Percentiles rank a stretch among this genome's conserved stretches.
Evolutionary conservation across 2,797 vertebrate species (phyloP).

Genomic region (Poeciliopsis paucimaculata): DNA sequence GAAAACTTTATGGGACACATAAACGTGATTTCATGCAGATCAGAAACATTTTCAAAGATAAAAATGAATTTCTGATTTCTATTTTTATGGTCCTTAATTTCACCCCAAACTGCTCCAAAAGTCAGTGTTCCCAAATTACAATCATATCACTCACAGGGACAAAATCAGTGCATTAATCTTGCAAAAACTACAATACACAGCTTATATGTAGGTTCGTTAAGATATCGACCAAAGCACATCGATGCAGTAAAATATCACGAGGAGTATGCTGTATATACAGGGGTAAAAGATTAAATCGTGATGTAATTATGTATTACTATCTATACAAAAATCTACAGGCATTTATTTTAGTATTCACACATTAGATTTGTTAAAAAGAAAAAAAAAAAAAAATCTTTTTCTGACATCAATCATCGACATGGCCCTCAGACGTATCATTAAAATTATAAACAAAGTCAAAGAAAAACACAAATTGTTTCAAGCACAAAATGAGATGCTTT

Average conservation of each 20-base stretch:
- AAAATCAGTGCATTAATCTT: conserved; percentile 19
- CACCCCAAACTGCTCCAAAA: neutral
- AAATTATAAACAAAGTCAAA: conserved; percentile 4
- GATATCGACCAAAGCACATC: conserved; percentile 49
- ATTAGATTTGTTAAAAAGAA: conserved; percentile 45
- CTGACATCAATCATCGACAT: conserved; percentile 47
- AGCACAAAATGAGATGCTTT: neutral
- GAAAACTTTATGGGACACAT: conserved; percentile 68
- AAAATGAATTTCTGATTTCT: conserved; percentile 5
- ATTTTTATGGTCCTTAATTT: conserved; percentile 5
- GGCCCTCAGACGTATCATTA: conserved; percentile 24
- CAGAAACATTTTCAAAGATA: conserved; percentile 11
- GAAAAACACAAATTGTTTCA: conserved; percentile 4
- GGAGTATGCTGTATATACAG: conserved; percentile 65
- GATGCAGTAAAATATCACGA: conserved; percentile 50
- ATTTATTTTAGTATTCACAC: conserved; percentile 62
- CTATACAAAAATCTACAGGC: conserved; percentile 77
- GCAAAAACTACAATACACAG: conserved; percentile 45
- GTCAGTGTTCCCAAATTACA: conserved; percentile 8
- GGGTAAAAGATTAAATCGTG: conserved; percentile 51
- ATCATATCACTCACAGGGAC: conserved; percentile 14
- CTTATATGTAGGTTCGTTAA: conserved; percentile 51
- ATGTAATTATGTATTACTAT: conserved; percentile 54
- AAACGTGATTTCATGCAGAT: conserved; percentile 72
- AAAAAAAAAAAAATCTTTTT: conserved; percentile 30